These are phyloP conservation scores for Metalampra italica DNA, from an alignment of 2,888 invertebrate species.

Conservation along the genomic window DNA sequence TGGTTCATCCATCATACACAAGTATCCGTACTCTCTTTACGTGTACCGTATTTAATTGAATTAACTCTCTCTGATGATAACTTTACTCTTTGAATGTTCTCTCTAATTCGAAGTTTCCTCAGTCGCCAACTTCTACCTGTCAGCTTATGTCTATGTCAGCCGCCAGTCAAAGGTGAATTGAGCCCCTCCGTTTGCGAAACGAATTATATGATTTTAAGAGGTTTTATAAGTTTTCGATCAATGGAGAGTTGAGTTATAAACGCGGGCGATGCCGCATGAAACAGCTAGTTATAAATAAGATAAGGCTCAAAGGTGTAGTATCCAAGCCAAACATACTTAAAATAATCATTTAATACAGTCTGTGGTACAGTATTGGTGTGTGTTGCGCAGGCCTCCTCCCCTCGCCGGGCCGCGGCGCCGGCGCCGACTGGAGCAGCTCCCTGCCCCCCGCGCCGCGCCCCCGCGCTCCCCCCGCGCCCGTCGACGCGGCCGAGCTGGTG, in stretches of 20 bases:
- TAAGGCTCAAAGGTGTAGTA: no score
- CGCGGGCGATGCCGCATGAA: no score
- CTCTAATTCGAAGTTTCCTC: constrained; percentile 1
- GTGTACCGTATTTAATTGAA: background rate
- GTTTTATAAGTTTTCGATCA: no score
- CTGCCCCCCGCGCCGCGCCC: constrained; percentile 15
- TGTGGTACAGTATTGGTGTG: background rate
- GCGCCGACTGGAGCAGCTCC: constrained; percentile 42
- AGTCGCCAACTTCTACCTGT: background rate
- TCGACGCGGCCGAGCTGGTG: constrained; percentile 50
- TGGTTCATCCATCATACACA: no score
- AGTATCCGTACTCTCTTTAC: background rate
- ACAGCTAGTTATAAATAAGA: no score
- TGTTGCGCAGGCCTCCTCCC: constrained; percentile 45
- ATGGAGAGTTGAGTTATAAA: no score
- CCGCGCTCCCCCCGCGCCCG: constrained; percentile 22
- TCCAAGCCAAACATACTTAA: no score
- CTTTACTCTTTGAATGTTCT: constrained; percentile 4
- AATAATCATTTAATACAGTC: no score
- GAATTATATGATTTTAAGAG: no score
- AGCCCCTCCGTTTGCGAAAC: background rate
- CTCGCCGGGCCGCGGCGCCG: constrained; percentile 15
- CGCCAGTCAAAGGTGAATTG: background rate
- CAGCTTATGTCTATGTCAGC: background rate
- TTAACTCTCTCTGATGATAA: constrained; percentile 1